Evolutionary conservation across 2,797 vertebrate genomes (phyloP), one percentile per base, ranked within the genome.

Genomic region (Spea hammondii): DNA sequence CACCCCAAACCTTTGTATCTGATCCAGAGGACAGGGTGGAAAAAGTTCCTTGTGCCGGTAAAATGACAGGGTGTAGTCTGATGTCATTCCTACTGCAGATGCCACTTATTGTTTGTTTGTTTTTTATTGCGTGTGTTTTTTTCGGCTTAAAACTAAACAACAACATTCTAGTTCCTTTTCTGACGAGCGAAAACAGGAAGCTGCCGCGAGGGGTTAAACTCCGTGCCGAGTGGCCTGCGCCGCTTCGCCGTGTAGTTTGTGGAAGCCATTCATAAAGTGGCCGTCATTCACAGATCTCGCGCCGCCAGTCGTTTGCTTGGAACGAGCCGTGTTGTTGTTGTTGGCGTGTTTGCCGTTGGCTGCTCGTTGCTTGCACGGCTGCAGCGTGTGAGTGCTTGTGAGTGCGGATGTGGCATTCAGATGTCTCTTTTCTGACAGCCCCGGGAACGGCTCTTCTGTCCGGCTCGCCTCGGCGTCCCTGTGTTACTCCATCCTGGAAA

Each of bases 111-210:
- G 59, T 70, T 9, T 70, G 4, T 13, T 70, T 51, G 14, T 70
- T 53, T 51, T 47, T 69, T 69, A 14, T 5, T 53, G 48, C 6
- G 6, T 51, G 4, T 44, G 2, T 67, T 32, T 32, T 5, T 32
- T 12, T 47, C 45, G 32, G 59, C 32, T 57, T 62, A 12, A 17
- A 12, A 9, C n/a, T 44, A 32, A 32, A 32, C 32, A 32, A 32
- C 32, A 32, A 11, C 14, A 45, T 6, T 55, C 13, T 57, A 67
- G 53, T 76, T 81, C 74, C 74, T 46, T 46, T 71, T 80, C 51
- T 75, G 59, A 10, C 44, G 9, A 62, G 51, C 76, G 17, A 72
- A 81, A 81, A 67, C 71, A 72, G 79, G 79, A 81, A 80, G 67
- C 17, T 32, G 48, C 55, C 11, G 4, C 6, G 60, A 59, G 8